These are phyloP conservation scores for Hesperophylax magnus DNA, from an alignment of 1,140 invertebrate species.

Conservation along the genomic window DNA sequence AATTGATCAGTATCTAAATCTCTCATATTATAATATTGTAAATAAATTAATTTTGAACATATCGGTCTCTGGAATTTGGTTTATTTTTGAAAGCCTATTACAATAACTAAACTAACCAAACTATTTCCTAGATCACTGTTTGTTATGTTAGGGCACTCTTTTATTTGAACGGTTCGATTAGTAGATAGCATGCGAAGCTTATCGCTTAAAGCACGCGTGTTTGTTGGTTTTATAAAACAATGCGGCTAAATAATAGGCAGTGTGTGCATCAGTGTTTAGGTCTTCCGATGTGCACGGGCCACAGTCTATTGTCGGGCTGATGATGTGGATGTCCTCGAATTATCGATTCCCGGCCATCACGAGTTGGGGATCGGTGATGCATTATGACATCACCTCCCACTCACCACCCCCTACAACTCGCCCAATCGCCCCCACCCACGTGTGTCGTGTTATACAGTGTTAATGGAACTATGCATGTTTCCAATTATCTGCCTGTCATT, in stretches of 20 bases:
- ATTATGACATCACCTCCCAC: slow-evolving; percentile 5
- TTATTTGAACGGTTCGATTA: too few relatives aligned
- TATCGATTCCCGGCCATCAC: slow-evolving; percentile 1
- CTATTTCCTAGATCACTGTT: not conserved
- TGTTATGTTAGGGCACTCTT: too few relatives aligned
- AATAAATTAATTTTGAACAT: too few relatives aligned
- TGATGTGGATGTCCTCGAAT: slow-evolving; percentile 7
- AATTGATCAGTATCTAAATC: too few relatives aligned
- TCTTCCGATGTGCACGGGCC: not conserved
- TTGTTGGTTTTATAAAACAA: too few relatives aligned
- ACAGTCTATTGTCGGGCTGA: slow-evolving; percentile 11
- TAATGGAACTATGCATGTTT: slow-evolving; percentile 22
- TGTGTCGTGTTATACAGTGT: not conserved
- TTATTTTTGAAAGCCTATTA: too few relatives aligned
- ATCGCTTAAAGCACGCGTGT: too few relatives aligned
- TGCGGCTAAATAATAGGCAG: not conserved
- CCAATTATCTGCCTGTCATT: not conserved
- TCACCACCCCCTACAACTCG: not conserved
- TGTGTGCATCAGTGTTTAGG: not conserved
- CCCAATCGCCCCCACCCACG: not conserved
- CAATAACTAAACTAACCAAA: too few relatives aligned
- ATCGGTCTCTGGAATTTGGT: too few relatives aligned
- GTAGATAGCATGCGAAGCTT: too few relatives aligned
- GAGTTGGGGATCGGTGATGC: not conserved
- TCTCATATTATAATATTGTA: too few relatives aligned